These are phyloP conservation scores for Anser cygnoides DNA, from an alignment of 2,113 vertebrate genomes.

Conservation along the genomic window DNA sequence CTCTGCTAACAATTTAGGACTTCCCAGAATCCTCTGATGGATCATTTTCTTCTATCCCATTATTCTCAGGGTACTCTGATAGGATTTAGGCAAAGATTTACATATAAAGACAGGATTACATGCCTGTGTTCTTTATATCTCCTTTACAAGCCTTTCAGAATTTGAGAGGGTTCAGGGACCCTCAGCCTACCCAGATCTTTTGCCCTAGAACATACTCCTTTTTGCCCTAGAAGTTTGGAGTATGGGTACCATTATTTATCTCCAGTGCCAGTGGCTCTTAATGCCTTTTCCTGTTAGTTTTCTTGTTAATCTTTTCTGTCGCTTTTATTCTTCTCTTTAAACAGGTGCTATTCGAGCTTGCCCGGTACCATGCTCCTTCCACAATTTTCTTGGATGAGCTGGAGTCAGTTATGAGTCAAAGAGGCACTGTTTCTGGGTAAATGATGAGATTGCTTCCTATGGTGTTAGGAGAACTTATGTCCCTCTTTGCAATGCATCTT, in stretches of 20 bases:
- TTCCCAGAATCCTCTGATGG: slow-evolving; percentile 40
- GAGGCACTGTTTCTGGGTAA: slow-evolving; percentile 87
- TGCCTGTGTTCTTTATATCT: slow-evolving; percentile 8
- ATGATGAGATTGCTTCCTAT: not conserved
- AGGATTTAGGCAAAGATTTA: slow-evolving; percentile 58
- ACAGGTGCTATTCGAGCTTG: slow-evolving; percentile 95
- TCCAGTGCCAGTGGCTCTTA: not conserved
- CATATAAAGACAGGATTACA: slow-evolving; percentile 52
- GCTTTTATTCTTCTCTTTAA: not conserved
- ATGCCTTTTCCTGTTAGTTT: not conserved
- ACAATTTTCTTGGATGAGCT: slow-evolving; percentile 98
- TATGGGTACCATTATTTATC: not conserved
- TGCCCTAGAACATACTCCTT: slow-evolving; percentile 6
- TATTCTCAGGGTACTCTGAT: slow-evolving; percentile 54
- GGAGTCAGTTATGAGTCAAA: slow-evolving; percentile 96
- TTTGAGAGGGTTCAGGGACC: slow-evolving; percentile 38
- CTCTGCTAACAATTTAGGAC: slow-evolving; percentile 11
- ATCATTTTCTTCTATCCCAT: slow-evolving; percentile 60
- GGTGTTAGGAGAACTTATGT: not conserved
- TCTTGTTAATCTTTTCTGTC: not conserved
- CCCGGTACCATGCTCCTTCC: slow-evolving; percentile 94
- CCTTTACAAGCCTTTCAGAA: slow-evolving; percentile 54
- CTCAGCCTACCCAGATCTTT: slow-evolving; percentile 18
- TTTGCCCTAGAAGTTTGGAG: not conserved
- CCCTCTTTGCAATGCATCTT: not conserved